Evolutionary conservation across 2,113 vertebrate species (phyloP).

Genomic region (Mirza zaza): DNA sequence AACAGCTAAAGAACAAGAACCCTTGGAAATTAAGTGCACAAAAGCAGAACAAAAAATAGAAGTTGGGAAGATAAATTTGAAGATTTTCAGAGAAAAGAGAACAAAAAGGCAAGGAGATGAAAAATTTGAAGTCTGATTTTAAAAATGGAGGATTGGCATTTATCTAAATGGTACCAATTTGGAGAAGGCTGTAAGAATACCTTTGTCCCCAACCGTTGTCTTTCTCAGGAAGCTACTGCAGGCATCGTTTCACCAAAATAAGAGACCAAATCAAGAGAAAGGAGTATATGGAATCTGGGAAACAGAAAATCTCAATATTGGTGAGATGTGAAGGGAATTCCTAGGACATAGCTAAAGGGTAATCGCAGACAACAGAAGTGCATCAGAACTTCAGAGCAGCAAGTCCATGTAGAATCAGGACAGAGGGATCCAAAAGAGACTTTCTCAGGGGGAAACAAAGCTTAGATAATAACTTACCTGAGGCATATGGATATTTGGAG

Average conservation of each 20-base stretch:
- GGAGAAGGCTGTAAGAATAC: not conserved
- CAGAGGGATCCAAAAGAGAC: not conserved
- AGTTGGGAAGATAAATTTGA: not conserved
- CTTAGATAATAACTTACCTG: not conserved
- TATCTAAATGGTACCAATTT: not conserved
- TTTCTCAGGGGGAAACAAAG: not conserved
- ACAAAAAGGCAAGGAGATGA: not conserved
- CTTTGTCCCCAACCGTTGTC: not conserved
- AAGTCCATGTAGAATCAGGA: not conserved
- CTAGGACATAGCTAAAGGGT: not conserved
- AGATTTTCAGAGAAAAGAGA: not conserved
- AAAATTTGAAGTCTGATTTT: not conserved
- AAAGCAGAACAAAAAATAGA: not conserved
- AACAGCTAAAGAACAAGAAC: not conserved
- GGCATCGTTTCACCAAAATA: not conserved
- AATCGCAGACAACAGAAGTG: not conserved
- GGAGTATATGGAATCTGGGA: not conserved
- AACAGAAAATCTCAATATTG: not conserved
- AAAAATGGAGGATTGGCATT: not conserved
- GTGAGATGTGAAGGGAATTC: not conserved
- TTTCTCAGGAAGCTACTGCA: not conserved
- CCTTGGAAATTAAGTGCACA: not conserved
- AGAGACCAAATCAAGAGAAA: not conserved
- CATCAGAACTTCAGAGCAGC: not conserved
- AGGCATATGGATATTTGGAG: not conserved